Evolutionary conservation across 23 tunicate genomes (phyloP).

Genomic region (Ciona savignyi): DNA sequence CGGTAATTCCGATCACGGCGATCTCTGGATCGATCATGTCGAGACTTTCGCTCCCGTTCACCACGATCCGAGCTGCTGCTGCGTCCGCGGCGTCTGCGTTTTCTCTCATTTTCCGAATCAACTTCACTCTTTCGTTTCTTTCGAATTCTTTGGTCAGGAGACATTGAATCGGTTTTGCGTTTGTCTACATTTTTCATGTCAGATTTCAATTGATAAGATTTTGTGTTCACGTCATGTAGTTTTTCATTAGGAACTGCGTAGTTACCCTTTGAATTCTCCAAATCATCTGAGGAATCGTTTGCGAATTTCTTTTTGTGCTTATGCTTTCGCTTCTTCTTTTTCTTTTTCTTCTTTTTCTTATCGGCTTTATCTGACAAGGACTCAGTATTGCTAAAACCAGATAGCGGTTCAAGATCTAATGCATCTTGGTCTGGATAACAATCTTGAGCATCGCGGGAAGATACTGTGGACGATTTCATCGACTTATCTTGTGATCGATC

Average conservation of each 20-base stretch:
- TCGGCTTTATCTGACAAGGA: constrained; percentile 7
- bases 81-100: not conserved
- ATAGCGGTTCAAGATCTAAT: constrained; percentile 21
- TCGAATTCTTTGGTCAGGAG: not conserved
- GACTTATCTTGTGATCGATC: not conserved
- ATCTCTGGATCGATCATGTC: not conserved
- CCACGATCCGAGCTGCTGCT: not conserved
- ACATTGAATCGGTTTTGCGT: not conserved
- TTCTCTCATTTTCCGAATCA: not conserved
- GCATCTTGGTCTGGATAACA: constrained; percentile 15
- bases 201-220: not conserved
- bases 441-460: constrained; percentile 13
- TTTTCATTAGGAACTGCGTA: not conserved
- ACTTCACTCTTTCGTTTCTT: not conserved
- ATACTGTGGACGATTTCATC: constrained; percentile 20
- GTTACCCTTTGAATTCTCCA: too few relatives aligned
- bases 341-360: constrained; percentile 15
- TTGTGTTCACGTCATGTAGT: not conserved
- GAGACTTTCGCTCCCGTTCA: not conserved
- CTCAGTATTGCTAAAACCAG: constrained; percentile 18
- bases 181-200: not conserved
- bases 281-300: not conserved
- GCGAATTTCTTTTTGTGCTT: not conserved
- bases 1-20: not conserved
- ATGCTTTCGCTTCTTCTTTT: constrained; percentile 45